Percentiles rank a stretch among this genome's conserved stretches.
phyloP scores from a whole-genome alignment of 2,797 vertebrate genomes.

The Argyrosomus regius region DNA sequence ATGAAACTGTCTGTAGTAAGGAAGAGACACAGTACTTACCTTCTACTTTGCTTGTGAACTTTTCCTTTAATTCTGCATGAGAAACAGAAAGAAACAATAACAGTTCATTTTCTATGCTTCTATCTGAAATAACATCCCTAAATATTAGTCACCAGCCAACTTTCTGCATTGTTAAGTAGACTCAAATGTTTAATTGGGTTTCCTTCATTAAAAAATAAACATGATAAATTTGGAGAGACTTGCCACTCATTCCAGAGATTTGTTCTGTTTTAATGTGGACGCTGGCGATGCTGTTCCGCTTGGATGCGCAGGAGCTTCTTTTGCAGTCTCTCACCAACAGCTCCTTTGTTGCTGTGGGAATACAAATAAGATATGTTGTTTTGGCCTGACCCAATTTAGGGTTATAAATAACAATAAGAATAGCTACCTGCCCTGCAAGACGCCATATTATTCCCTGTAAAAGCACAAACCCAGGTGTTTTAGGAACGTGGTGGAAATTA shows the following conservation, averaged over 20 bases:
- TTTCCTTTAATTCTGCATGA: slow-evolving; percentile 71
- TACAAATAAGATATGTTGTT: slow-evolving; percentile 82
- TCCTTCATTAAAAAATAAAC: not conserved
- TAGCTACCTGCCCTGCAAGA: slow-evolving; percentile 60
- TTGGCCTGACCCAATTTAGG: slow-evolving; percentile 81
- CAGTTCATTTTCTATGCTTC: not conserved
- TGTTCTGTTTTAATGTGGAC: slow-evolving; percentile 53
- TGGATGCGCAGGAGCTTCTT: slow-evolving; percentile 73
- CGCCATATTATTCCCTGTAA: slow-evolving; percentile 54
- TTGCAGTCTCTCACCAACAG: slow-evolving; percentile 66
- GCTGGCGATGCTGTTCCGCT: slow-evolving; percentile 75
- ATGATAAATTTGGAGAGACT: slow-evolving; percentile 41
- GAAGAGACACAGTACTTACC: slow-evolving; percentile 63
- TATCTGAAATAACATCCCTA: not conserved
- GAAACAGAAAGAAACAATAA: slow-evolving; percentile 19
- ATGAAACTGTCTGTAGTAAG: not conserved
- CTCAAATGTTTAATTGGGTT: slow-evolving; percentile 9
- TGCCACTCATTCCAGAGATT: slow-evolving; percentile 64
- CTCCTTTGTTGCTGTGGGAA: slow-evolving; percentile 79
- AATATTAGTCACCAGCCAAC: not conserved
- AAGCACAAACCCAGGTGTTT: slow-evolving; percentile 68
- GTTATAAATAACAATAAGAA: slow-evolving; percentile 83
- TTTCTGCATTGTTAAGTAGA: slow-evolving; percentile 11
- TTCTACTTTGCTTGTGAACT: slow-evolving; percentile 75
- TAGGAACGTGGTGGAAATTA: slow-evolving; percentile 11